These are phyloP conservation scores for Hypomecis punctinalis DNA, from an alignment of 2,888 invertebrate genomes.

Conservation along the genomic window DNA sequence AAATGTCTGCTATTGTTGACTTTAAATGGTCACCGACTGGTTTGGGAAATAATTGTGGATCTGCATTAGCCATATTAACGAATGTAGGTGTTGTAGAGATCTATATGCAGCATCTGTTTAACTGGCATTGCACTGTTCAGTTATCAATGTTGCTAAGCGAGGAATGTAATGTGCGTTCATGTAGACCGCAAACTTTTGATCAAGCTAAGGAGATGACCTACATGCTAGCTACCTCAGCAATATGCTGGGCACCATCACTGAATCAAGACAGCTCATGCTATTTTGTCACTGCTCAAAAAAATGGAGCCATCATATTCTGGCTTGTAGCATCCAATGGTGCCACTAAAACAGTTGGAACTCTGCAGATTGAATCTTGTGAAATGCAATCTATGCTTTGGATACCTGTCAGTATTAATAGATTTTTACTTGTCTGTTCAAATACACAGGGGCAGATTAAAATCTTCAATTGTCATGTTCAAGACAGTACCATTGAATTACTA, in stretches of 20 bases:
- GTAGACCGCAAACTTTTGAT: constrained; percentile 46
- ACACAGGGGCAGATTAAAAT: constrained; percentile 59
- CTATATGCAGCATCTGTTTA: constrained; percentile 46
- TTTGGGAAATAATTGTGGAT: constrained; percentile 52
- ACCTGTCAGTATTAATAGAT: constrained; percentile 43
- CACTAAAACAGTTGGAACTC: constrained; percentile 46
- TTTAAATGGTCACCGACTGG: constrained; percentile 67
- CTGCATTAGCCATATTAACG: constrained; percentile 65
- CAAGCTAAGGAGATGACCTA: constrained; percentile 59
- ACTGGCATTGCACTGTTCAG: constrained; percentile 58
- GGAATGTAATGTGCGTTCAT: constrained; percentile 37
- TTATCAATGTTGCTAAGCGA: constrained; percentile 55
- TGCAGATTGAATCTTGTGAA: constrained; percentile 53
- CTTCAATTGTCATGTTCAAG: constrained; percentile 52
- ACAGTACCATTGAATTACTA: constrained; percentile 45
- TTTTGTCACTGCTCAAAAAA: constrained; percentile 72
- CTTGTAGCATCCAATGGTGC: constrained; percentile 46
- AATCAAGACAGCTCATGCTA: constrained; percentile 57
- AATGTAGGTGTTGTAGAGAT: constrained; percentile 70
- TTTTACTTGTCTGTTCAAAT: constrained; percentile 60
- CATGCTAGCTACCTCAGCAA: constrained; percentile 56
- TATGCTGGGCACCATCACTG: constrained; percentile 64
- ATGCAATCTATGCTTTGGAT: constrained; percentile 63
- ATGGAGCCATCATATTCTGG: constrained; percentile 67
- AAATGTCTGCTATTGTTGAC: constrained; percentile 57